phyloP scores from a whole-genome alignment of 2,113 vertebrate genomes.

The Rhabdornis inornatus region DNA sequence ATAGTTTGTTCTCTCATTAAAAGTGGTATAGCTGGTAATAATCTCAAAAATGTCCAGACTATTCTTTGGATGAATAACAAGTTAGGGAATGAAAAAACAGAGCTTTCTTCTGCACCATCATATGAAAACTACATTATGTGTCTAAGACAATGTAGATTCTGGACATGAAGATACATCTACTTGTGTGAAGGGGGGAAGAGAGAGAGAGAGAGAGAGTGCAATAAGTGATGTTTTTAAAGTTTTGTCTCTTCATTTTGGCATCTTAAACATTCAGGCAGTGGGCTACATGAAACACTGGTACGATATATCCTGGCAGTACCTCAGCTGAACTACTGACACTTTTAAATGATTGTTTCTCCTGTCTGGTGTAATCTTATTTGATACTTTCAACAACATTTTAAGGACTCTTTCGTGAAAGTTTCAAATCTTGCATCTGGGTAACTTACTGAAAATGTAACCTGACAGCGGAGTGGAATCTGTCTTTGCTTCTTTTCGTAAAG shows the following conservation, averaged over 20 bases:
- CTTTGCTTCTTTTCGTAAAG: conserved; percentile 44
- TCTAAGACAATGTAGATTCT: neutral
- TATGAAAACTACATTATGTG: neutral
- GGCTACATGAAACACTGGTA: neutral
- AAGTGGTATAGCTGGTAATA: neutral
- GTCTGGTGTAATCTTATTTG: neutral
- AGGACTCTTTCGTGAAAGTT: conserved; percentile 21
- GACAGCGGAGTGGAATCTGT: conserved; percentile 52
- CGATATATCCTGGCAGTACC: neutral
- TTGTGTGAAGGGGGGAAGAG: no score
- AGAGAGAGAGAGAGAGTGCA: neutral
- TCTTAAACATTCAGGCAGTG: neutral
- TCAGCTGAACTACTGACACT: neutral
- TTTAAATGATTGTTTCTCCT: conserved; percentile 4
- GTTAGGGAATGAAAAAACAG: neutral
- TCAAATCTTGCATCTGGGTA: neutral
- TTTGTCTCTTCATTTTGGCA: neutral
- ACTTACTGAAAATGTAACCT: conserved; percentile 64
- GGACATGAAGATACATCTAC: neutral
- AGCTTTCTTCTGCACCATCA: neutral
- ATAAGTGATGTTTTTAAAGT: neutral
- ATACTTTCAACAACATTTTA: conserved; percentile 38
- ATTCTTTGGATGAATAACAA: neutral
- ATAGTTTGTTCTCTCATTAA: neutral
- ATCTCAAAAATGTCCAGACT: neutral